Base-by-base conservation (phyloP, 2,797 vertebrate species). In the Antennarius maculatus region DNA sequence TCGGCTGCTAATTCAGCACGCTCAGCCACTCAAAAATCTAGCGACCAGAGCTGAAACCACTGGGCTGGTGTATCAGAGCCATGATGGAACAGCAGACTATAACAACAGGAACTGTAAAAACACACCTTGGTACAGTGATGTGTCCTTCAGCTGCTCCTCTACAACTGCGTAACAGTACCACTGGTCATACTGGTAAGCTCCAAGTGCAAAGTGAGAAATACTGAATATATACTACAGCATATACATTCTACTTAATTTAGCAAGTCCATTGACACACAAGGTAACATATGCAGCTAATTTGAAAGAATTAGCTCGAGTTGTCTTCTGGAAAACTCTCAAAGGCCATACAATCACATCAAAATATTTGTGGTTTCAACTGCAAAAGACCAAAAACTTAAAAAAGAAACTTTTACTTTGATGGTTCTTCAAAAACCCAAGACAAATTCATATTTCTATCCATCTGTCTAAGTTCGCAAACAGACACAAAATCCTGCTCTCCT, bases 401-500 rank as follows among this genome's bases (percentile, higher is more conserved):
- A n/a, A n/a, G n/a, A n/a, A 37, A 54, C 1, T 14, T 23, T 7
- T 7, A 17, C 5, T 37, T n/a, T 43, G 31, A 39, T 34, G 11
- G 31, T 1, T 50, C 3, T 61, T 48, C n/a, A 57, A 63, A 34
- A 42, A 18, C n/a, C 6, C 37, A 27, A 46, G 18, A 63, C 6
- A 46, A 56, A 54, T 23, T 7, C 15, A 49, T 59, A 18, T 56
- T 69, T 61, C 46, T 37, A 37, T 12, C 43, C 41, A 68, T 73
- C 46, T 72, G 49, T 72, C 50, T 41, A 49, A 41, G 18, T 18
- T 14, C 54, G n/a, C 49, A 16, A 54, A 60, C 28, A 27, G 45
- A 56, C 45, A 54, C 52, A 41, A 57, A 63, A 47, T 56, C 67
- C 61, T 66, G 54, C 60, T 64, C 71, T 74, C 53, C 66, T 47